Percentiles rank a stretch among this genome's conserved stretches.
Evolutionary conservation across 35 echinoderm and acorn worm species (phyloP).

Genomic region (Strongylocentrotus purpuratus): DNA sequence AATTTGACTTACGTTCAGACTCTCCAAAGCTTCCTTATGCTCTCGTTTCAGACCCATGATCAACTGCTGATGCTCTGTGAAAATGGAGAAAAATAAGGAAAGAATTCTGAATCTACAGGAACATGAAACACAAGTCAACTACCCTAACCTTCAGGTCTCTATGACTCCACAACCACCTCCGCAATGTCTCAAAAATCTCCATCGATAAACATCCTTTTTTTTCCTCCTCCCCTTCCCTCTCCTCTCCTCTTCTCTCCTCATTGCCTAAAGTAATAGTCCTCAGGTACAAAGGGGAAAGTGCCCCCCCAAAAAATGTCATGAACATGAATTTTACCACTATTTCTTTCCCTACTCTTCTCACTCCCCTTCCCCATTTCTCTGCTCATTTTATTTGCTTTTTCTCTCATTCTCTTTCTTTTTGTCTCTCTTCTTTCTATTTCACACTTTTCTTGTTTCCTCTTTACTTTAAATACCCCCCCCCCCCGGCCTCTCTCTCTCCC

Average conservation of each 20-base stretch:
- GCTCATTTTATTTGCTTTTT: not conserved
- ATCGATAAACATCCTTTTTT: not conserved
- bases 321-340: not conserved
- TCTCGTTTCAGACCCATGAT: constrained; percentile 88
- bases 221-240: too few relatives aligned
- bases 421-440: too few relatives aligned
- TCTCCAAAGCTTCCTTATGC: constrained; percentile 61
- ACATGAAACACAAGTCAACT: not conserved
- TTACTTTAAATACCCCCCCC: too few relatives aligned
- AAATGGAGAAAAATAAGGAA: constrained; percentile 45
- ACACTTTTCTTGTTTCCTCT: not conserved
- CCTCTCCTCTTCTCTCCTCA: not conserved
- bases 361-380: not conserved
- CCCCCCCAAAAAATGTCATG: too few relatives aligned
- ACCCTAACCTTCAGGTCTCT: not conserved
- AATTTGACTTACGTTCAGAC: constrained; percentile 64
- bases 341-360: not conserved
- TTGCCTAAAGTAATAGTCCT: not conserved
- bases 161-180: not conserved
- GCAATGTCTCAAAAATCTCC: not conserved
- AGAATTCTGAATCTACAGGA: not conserved
- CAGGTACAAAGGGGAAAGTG: too few relatives aligned
- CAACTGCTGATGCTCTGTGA: constrained; percentile 81
- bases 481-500: not conserved
- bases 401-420: not conserved